These are phyloP conservation scores for Metallyticus violacea DNA, from an alignment of 2,888 invertebrate genomes.

Conservation along the genomic window DNA sequence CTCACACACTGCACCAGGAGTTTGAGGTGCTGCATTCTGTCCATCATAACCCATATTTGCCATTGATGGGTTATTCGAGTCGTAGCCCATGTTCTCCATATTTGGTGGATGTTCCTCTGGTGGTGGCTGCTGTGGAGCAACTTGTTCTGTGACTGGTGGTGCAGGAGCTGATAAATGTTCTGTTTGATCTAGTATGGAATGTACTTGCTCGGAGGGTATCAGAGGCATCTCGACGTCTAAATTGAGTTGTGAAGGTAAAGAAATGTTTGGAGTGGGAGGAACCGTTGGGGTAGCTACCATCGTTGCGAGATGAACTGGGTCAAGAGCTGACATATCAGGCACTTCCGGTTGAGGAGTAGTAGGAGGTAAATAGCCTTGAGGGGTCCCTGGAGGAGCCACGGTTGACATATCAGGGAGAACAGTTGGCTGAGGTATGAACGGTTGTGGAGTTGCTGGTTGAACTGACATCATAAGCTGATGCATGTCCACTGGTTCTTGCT, in stretches of 20 bases:
- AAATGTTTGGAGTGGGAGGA: constrained; percentile 34
- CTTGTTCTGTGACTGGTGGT: background rate
- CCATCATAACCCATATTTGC: constrained; percentile 75
- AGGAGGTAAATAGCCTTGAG: constrained; percentile 52
- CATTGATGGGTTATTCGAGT: constrained; percentile 53
- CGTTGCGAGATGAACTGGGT: constrained; percentile 28
- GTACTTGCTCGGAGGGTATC: constrained; percentile 58
- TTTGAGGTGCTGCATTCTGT: constrained; percentile 58
- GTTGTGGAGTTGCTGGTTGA: too few relatives aligned
- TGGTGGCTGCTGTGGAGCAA: constrained; percentile 19
- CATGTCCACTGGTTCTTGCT: constrained; percentile 19
- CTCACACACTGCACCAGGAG: constrained; percentile 58
- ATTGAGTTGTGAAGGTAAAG: constrained; percentile 25
- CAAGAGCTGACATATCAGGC: background rate
- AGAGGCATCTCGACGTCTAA: constrained; percentile 39
- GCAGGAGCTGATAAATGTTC: constrained; percentile 39
- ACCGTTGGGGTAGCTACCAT: constrained; percentile 42
- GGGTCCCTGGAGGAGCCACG: constrained; percentile 37
- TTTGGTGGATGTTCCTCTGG: constrained; percentile 47
- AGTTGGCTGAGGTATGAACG: background rate
- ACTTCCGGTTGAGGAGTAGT: constrained; percentile 44
- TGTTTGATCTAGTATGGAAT: constrained; percentile 31
- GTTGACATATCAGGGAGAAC: background rate
- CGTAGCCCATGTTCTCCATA: constrained; percentile 63
- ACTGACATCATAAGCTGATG: constrained; percentile 41